Percentiles rank a stretch among this genome's conserved stretches.
These are phyloP conservation scores for Endotricha flammealis DNA, from an alignment of 2,888 invertebrate species.

Conservation along the genomic window DNA sequence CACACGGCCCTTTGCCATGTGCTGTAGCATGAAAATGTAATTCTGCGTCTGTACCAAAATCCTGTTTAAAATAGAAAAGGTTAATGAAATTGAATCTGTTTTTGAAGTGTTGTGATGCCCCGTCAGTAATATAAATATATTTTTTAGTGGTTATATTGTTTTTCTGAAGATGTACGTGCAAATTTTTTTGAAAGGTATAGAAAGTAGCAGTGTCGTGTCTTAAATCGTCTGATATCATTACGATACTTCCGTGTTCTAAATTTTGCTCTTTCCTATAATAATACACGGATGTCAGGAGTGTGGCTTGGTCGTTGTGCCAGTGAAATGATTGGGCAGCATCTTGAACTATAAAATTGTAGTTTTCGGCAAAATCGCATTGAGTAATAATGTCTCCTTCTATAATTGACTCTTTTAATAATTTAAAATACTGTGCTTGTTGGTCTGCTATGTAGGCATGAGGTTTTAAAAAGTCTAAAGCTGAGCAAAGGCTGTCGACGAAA, in stretches of 20 bases:
- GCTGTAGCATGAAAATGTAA: no score
- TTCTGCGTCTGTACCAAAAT: no score
- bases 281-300: slow-evolving; percentile 2
- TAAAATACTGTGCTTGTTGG: slow-evolving; percentile 19
- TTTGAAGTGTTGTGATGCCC: slow-evolving; percentile 11
- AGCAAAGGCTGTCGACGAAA: slow-evolving; percentile 12
- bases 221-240: no score
- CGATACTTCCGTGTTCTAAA: no score
- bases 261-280: no score
- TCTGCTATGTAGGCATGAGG: slow-evolving; percentile 4
- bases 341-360: slow-evolving; percentile 17
- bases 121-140: slow-evolving; percentile 3
- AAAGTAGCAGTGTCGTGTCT: slow-evolving; percentile 21
- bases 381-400: slow-evolving; percentile 13
- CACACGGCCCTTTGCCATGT: no score
- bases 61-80: slow-evolving; percentile 8
- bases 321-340: slow-evolving; percentile 16
- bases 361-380: slow-evolving; percentile 16
- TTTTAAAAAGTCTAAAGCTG: slow-evolving; percentile 8
- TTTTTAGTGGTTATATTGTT: not conserved
- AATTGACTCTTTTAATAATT: slow-evolving; percentile 12
- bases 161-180: slow-evolving; percentile 3
- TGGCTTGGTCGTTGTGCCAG: slow-evolving; percentile 11
- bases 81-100: slow-evolving; percentile 20
- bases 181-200: slow-evolving; percentile 8